These are phyloP conservation scores for Teleiodes luculella DNA, from an alignment of 2,888 invertebrate species.

Conservation along the genomic window DNA sequence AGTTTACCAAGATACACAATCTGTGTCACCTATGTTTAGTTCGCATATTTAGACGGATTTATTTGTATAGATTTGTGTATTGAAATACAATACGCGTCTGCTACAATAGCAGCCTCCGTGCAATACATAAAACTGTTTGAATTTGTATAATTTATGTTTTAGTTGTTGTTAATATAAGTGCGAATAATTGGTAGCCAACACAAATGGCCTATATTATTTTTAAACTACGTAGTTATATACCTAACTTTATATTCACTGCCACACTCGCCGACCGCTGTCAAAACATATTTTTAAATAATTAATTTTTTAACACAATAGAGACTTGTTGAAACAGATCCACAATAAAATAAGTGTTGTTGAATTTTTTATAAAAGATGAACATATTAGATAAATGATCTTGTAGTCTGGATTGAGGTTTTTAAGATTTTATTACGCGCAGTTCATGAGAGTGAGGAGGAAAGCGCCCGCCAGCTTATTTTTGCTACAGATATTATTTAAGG, in stretches of 20 bases:
- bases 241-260: conserved; percentile 60
- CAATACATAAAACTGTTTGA: conserved; percentile 64
- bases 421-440: conserved; percentile 71
- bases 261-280: conserved; percentile 75
- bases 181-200: conserved; percentile 77
- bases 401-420: conserved; percentile 77
- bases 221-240: conserved; percentile 35
- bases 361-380: conserved; percentile 76
- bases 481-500: conserved; percentile 69
- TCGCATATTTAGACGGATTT: conserved; percentile 26
- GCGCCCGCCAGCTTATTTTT: conserved; percentile 69
- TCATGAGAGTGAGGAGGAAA: conserved; percentile 43
- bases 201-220: conserved; percentile 63
- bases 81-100: conserved; percentile 39
- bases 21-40: conserved; percentile 27
- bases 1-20: conserved; percentile 29
- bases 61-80: conserved; percentile 42
- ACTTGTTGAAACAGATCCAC: conserved; percentile 75
- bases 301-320: conserved; percentile 70
- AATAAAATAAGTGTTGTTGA: conserved; percentile 76
- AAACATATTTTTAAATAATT: conserved; percentile 39
- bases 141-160: conserved; percentile 56
- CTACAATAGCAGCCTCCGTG: conserved; percentile 65
- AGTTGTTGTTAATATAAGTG: conserved; percentile 44
- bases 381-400: conserved; percentile 77